Conservation (phyloP, 2,888 invertebrate genomes). For the Andrena dorsata region DNA sequence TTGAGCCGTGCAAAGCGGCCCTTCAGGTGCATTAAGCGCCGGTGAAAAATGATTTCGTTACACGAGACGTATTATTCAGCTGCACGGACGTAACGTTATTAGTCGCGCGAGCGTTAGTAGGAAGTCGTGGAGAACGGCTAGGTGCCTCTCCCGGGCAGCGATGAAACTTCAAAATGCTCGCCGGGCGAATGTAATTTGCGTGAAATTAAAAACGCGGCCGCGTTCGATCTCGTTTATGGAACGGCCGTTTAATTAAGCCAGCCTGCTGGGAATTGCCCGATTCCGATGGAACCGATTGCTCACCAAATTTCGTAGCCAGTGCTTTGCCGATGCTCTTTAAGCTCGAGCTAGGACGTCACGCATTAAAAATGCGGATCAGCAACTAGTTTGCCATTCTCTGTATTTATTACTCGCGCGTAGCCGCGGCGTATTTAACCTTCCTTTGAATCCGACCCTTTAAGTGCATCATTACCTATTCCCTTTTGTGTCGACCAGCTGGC, state of each 20-base stretch:
- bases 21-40: conserved; percentile 36
- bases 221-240: background rate
- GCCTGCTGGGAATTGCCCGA: conserved; percentile 7
- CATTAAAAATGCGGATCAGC: conserved; percentile 54
- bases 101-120: background rate
- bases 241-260: conserved; percentile 31
- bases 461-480: conserved; percentile 74
- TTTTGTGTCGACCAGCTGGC: conserved; percentile 56
- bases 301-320: conserved; percentile 1
- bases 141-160: background rate
- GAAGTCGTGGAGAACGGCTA: conserved; percentile 11
- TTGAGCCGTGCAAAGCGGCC: conserved; percentile 11
- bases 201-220: conserved; percentile 25
- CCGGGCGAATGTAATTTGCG: conserved; percentile 9
- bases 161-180: conserved; percentile 1
- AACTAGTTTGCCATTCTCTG: conserved; percentile 61
- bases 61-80: conserved; percentile 41
- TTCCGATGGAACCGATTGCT: background rate
- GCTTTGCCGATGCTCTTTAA: background rate
- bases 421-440: conserved; percentile 60
- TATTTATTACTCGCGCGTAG: conserved; percentile 63
- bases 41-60: conserved; percentile 51
- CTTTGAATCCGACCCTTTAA: conserved; percentile 71
- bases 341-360: background rate
- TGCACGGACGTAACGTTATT: conserved; percentile 41